A percentile compares a stretch with the other conserved stretches of the same genome.
Evolutionary conservation across 2,797 vertebrate genomes (phyloP).

Genomic region (Coccyzus lansbergi): DNA sequence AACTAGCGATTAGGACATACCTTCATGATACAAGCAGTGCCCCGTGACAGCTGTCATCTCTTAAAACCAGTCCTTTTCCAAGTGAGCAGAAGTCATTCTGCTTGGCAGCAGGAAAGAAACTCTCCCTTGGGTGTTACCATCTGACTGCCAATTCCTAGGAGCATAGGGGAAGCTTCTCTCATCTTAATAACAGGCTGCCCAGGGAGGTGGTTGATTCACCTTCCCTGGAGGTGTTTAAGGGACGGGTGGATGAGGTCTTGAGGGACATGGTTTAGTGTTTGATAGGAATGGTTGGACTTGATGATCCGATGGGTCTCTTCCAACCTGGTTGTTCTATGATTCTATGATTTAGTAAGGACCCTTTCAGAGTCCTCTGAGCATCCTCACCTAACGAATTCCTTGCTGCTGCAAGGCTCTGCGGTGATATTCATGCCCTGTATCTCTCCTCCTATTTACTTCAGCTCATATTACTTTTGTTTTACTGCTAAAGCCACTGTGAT

Average conservation of each 20-base stretch:
- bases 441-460: not conserved
- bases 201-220: too few species aligned
- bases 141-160: not conserved
- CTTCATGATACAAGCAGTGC: not conserved
- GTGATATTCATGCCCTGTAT: rapidly evolving
- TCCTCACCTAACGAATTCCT: not conserved
- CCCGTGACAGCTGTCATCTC: not conserved
- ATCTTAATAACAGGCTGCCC: too few species aligned
- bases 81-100: not conserved
- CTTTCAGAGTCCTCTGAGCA: not conserved
- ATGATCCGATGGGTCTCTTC: too few species aligned
- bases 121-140: not conserved
- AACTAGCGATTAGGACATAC: not conserved
- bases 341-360: not conserved
- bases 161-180: not conserved
- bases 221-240: too few species aligned
- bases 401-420: not conserved
- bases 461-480: not conserved
- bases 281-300: too few species aligned
- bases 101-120: not conserved
- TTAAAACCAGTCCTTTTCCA: not conserved
- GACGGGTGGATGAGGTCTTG: too few species aligned
- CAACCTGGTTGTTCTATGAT: too few species aligned
- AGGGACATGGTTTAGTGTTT: too few species aligned
- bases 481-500: not conserved